Conservation (phyloP, 2,888 invertebrate genomes). For the Emmelina monodactyla region DNA sequence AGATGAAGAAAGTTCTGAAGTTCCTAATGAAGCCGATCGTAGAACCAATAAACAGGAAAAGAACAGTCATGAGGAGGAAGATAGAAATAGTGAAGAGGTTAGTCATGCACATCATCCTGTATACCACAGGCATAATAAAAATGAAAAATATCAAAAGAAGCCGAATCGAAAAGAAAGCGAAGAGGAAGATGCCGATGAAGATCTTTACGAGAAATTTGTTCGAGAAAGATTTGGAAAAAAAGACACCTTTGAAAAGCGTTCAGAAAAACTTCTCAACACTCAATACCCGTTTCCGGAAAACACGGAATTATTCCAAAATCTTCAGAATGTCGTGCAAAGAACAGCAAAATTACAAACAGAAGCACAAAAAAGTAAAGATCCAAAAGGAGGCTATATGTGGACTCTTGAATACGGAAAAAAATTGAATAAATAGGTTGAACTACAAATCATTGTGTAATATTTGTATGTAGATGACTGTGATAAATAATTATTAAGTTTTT, state of each 20-base stretch:
- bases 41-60: constrained; percentile 13
- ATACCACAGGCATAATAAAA: constrained; percentile 17
- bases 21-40: constrained; percentile 12
- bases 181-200: constrained; percentile 31
- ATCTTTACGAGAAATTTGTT: constrained; percentile 56
- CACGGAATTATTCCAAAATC: constrained; percentile 32
- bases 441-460: too few relatives aligned
- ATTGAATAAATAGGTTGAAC: constrained; percentile 21
- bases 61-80: constrained; percentile 18
- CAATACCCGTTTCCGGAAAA: constrained; percentile 23
- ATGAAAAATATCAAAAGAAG: constrained; percentile 27
- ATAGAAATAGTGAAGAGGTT: constrained; percentile 15
- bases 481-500: too few relatives aligned
- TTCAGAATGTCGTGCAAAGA: constrained; percentile 45
- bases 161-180: constrained; percentile 20
- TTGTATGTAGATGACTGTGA: too few relatives aligned
- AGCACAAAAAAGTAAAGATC: constrained; percentile 45
- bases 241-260: constrained; percentile 35
- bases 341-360: constrained; percentile 41
- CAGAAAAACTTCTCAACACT: constrained; percentile 28
- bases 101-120: constrained; percentile 14
- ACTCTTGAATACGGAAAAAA: constrained; percentile 60
- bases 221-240: constrained; percentile 51
- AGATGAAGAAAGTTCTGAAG: constrained; percentile 19
- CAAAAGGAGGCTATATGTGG: constrained; percentile 60